Evolutionary conservation across 2,888 invertebrate species (phyloP), one percentile per base, ranked within the genome.

Genomic region (Nephrocerus scutellatus): DNA sequence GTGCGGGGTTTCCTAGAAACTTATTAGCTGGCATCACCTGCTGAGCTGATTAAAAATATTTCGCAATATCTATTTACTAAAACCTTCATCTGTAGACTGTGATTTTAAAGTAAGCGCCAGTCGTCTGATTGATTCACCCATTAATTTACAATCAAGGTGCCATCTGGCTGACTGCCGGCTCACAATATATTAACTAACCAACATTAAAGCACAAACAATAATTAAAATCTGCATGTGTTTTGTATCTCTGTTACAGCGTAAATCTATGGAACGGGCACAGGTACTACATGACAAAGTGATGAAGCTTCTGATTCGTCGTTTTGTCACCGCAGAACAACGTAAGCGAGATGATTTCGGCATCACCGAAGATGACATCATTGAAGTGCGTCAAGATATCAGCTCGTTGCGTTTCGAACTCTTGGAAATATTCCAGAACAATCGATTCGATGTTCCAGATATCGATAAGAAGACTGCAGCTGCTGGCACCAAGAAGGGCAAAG

Each of bases 291-390:
- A 90, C 68, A 77, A 78, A 21, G 85, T 95, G 6, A 91, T 95
- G 83, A 77, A 84, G 47, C 76, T 91, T 34, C 70, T 96, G 44
- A 84, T 96, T 16, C 79, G 91, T 36, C 77, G 96, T 23, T 96
- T 92, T 72, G 84, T 96, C 12, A 90, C 87, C 0, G 82, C 85
- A 0, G 89, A 89, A 62, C 90, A 90, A 64, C 71, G 85, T 29
- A 89, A 87, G 49, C 76, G 89, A 33, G 92, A 95, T 62, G 89
- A 91, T 37, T 86, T 82, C 44, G 89, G 90, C 7, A 87, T 96
- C 16, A 92, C 90, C 0, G 96, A 96, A 62, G 97, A 97, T 68
- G 96, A 97, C 66, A 88, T 97, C 48, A 93, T 93, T 79, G 97
- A 97, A 72, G 90, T 96, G 56, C 79, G 96, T 54, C 95, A 96